Percentiles rank a stretch among this genome's conserved stretches.
Evolutionary conservation across 1,140 invertebrate genomes (phyloP).

Genomic region (Microplitis mediator): DNA sequence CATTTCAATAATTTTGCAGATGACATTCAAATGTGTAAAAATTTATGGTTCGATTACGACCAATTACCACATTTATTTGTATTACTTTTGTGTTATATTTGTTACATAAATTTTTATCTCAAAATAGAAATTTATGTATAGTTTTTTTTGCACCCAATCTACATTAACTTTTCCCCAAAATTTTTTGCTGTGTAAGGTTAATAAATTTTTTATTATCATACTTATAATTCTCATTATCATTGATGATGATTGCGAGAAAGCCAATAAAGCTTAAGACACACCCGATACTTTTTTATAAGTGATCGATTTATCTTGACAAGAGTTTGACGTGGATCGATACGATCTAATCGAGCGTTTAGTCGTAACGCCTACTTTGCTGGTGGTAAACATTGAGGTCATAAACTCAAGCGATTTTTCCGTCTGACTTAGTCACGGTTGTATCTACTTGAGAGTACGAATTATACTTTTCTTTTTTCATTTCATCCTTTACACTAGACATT

Average conservation of each 20-base stretch:
- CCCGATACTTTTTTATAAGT: constrained; percentile 12
- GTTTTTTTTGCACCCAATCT: too few species aligned
- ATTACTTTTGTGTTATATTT: too few species aligned
- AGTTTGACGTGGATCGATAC: constrained; percentile 28
- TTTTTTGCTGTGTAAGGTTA: too few species aligned
- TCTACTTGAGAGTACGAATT: neutral
- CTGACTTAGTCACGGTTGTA: neutral
- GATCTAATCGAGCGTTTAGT: constrained; percentile 27
- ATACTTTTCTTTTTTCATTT: neutral
- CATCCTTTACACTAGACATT: neutral
- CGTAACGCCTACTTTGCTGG: constrained; percentile 23
- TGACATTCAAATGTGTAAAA: too few species aligned
- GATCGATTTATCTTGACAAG: constrained; percentile 19
- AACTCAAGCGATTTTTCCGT: neutral
- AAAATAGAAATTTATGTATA: too few species aligned
- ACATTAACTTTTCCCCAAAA: too few species aligned
- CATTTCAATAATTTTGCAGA: too few species aligned
- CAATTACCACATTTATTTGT: too few species aligned
- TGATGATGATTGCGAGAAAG: neutral
- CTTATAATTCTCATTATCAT: neutral
- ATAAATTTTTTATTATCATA: neutral
- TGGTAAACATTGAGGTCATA: constrained; percentile 24
- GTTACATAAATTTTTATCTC: too few species aligned
- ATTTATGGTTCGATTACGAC: too few species aligned
- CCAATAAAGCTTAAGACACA: neutral